Conservation (phyloP, 2,888 invertebrate species). For the Cynaeus angustus region DNA sequence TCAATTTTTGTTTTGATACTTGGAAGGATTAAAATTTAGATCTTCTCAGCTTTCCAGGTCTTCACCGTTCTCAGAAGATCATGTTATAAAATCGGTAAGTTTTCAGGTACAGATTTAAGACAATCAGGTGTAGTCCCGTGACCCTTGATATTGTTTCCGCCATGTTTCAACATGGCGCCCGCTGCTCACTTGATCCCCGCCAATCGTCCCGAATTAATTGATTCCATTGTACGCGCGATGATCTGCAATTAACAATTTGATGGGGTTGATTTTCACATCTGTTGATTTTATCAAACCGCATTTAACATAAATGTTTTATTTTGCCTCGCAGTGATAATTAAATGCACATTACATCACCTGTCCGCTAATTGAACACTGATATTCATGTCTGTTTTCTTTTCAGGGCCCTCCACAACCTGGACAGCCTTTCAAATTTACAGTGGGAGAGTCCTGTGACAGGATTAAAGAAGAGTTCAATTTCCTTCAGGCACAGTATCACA, state of each 20-base stretch:
- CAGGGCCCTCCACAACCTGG: conserved; percentile 92
- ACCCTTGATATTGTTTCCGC: too few relatives aligned
- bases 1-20: too few relatives aligned
- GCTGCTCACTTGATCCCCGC: neutral
- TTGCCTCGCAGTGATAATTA: conserved; percentile 23
- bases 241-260: conserved; percentile 54
- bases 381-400: conserved; percentile 66
- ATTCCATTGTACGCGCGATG: conserved; percentile 52
- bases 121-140: too few relatives aligned
- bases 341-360: conserved; percentile 22
- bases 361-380: neutral
- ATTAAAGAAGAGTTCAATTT: conserved; percentile 98
- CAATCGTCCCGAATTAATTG: conserved; percentile 55
- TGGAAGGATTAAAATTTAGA: too few relatives aligned
- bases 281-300: conserved; percentile 57
- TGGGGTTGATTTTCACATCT: conserved; percentile 57
- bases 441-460: conserved; percentile 93
- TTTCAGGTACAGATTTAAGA: too few relatives aligned
- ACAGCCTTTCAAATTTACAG: conserved; percentile 95
- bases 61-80: too few relatives aligned
- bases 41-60: too few relatives aligned
- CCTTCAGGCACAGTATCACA: conserved; percentile 96
- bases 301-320: conserved; percentile 53
- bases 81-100: too few relatives aligned
- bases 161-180: neutral